Percentiles rank a stretch among this genome's conserved stretches.
phyloP scores from a whole-genome alignment of 2,113 vertebrate genomes.

The Chloebia gouldiae region DNA sequence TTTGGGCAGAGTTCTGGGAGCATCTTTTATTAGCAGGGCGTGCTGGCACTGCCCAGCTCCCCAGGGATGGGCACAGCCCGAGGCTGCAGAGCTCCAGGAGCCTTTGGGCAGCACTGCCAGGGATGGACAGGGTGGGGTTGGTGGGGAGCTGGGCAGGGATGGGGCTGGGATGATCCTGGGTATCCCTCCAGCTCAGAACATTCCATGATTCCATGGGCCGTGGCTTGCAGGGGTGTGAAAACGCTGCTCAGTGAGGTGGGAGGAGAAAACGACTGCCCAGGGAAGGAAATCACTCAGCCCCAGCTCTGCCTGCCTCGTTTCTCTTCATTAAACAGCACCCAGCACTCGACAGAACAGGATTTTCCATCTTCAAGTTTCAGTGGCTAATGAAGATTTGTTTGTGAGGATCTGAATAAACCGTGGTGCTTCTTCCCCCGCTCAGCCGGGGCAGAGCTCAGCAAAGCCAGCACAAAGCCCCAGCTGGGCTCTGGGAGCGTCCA shows the following conservation, averaged over 20 bases:
- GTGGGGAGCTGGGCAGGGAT: neutral
- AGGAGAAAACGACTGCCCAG: neutral
- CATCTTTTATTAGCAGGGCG: too few relatives aligned
- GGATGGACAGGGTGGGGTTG: neutral
- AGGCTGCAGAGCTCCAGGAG: neutral
- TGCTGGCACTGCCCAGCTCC: neutral
- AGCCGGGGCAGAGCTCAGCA: neutral
- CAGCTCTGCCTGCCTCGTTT: neutral
- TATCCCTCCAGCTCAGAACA: neutral
- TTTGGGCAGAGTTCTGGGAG: fast-evolving
- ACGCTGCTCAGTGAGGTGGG: fast-evolving
- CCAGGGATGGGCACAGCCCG: neutral
- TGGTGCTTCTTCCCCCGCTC: neutral
- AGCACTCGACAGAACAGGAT: neutral
- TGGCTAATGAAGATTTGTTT: neutral
- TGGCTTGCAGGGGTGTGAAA: neutral
- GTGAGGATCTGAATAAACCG: neutral
- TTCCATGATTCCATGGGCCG: fast-evolving
- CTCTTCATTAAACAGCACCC: neutral
- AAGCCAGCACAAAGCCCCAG: neutral
- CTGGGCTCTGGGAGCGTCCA: fast-evolving
- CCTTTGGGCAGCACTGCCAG: neutral
- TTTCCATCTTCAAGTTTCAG: neutral
- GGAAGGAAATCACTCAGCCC: neutral
- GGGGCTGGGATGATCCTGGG: fast-evolving